phyloP scores from a whole-genome alignment of 2,888 invertebrate species.

The Caradrina kadenii region DNA sequence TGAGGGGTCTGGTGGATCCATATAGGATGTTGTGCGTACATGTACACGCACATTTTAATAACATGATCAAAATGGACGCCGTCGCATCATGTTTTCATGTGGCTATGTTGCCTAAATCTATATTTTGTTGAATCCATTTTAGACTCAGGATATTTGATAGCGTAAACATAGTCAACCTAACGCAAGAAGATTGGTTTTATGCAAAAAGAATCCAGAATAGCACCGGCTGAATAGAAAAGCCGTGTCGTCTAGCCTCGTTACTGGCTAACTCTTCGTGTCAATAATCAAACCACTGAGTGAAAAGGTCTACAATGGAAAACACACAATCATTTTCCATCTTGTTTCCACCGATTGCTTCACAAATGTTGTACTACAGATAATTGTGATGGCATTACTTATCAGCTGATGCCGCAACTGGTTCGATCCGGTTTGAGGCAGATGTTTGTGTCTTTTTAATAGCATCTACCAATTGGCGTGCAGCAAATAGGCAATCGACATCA shows the following conservation, averaged over 20 bases:
- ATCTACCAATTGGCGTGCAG: slow-evolving; percentile 53
- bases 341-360: slow-evolving; percentile 20
- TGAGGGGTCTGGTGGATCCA: slow-evolving; percentile 36
- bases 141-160: neutral
- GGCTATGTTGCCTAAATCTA: slow-evolving; percentile 14
- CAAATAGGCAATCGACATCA: slow-evolving; percentile 42
- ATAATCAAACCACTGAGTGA: neutral
- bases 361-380: slow-evolving; percentile 47
- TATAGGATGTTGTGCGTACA: slow-evolving; percentile 29
- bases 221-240: neutral
- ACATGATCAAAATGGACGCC: slow-evolving; percentile 24
- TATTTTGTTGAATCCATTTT: slow-evolving; percentile 40
- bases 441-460: slow-evolving; percentile 61
- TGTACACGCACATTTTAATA: slow-evolving; percentile 39
- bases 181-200: no score
- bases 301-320: neutral
- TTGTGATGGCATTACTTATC: slow-evolving; percentile 59
- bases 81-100: slow-evolving; percentile 14
- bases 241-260: neutral
- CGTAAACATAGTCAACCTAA: slow-evolving; percentile 8
- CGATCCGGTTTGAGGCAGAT: slow-evolving; percentile 35
- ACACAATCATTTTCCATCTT: neutral
- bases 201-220: neutral
- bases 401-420: slow-evolving; percentile 51
- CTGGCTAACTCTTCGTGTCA: neutral